Conservation (phyloP, 2,113 vertebrate genomes). For the Callospermophilus lateralis region DNA sequence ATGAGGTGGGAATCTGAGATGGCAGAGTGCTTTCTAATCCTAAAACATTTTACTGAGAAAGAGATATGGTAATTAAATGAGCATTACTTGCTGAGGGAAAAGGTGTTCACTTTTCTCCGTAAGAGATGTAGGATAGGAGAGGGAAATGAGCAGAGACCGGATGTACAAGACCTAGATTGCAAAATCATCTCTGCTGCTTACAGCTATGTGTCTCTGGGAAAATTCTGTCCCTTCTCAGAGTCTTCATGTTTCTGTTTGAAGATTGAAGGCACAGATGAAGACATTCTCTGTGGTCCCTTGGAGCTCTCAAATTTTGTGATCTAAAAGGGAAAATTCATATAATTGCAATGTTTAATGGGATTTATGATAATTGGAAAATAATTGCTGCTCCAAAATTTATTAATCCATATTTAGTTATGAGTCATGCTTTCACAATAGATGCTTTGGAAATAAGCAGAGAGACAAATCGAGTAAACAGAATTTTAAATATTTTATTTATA, state of each 20-base stretch:
- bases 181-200: background rate
- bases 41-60: constrained; percentile 9
- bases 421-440: constrained; percentile 82
- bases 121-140: background rate
- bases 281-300: constrained; percentile 53
- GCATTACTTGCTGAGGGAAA: background rate
- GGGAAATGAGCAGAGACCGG: background rate
- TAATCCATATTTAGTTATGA: constrained; percentile 85
- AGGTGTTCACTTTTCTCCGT: constrained; percentile 7
- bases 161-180: background rate
- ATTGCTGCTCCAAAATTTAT: constrained; percentile 83
- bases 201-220: background rate
- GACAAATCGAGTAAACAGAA: constrained; percentile 81
- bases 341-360: constrained; percentile 81
- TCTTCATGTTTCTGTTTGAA: background rate
- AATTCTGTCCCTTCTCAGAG: background rate
- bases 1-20: background rate
- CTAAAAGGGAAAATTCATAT: constrained; percentile 73
- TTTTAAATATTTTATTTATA: constrained; percentile 85
- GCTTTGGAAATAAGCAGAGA: constrained; percentile 79
- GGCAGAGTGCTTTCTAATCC: background rate
- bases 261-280: background rate
- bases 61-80: background rate
- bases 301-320: constrained; percentile 72
- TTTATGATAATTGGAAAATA: constrained; percentile 85